Conservation (phyloP, 1,140 invertebrate species). For the Radopholus similis region DNA sequence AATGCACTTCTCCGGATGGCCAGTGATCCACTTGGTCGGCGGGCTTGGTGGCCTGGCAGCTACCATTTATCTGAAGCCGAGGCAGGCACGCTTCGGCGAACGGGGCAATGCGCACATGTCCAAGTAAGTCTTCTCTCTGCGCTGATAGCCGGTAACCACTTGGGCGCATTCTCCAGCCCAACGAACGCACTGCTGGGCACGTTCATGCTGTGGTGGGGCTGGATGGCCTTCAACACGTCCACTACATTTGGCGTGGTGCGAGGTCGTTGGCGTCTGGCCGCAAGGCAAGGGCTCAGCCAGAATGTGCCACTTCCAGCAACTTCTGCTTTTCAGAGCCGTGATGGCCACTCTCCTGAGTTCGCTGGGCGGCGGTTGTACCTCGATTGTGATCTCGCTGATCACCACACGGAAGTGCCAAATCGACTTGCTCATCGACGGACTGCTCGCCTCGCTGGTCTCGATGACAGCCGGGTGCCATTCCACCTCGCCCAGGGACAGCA, state of each 20-base stretch:
- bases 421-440: slow-evolving; percentile 58
- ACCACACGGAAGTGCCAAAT: slow-evolving; percentile 52
- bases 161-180: slow-evolving; percentile 74
- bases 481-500: slow-evolving; percentile 50
- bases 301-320: not conserved
- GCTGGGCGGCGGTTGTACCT: slow-evolving; percentile 78
- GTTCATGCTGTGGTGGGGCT: slow-evolving; percentile 79
- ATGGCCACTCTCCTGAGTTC: slow-evolving; percentile 82
- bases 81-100: slow-evolving; percentile 60
- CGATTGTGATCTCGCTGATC: slow-evolving; percentile 67
- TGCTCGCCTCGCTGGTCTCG: slow-evolving; percentile 59
- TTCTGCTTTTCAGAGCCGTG: slow-evolving; percentile 66
- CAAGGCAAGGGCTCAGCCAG: slow-evolving; percentile 67
- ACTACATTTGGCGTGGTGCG: slow-evolving; percentile 68
- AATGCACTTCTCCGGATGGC: too few relatives aligned
- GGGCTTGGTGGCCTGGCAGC: slow-evolving; percentile 75
- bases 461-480: slow-evolving; percentile 56
- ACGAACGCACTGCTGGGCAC: slow-evolving; percentile 85
- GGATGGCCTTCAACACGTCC: slow-evolving; percentile 87
- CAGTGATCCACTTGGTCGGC: slow-evolving; percentile 82
- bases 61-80: slow-evolving; percentile 80
- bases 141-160: not conserved
- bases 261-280: slow-evolving; percentile 79
- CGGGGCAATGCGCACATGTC: slow-evolving; percentile 17
- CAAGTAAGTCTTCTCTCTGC: not conserved